A percentile compares a stretch with the other conserved stretches of the same genome.
Evolutionary conservation across 2,888 invertebrate species (phyloP).

Genomic region (Leuctra nigra): DNA sequence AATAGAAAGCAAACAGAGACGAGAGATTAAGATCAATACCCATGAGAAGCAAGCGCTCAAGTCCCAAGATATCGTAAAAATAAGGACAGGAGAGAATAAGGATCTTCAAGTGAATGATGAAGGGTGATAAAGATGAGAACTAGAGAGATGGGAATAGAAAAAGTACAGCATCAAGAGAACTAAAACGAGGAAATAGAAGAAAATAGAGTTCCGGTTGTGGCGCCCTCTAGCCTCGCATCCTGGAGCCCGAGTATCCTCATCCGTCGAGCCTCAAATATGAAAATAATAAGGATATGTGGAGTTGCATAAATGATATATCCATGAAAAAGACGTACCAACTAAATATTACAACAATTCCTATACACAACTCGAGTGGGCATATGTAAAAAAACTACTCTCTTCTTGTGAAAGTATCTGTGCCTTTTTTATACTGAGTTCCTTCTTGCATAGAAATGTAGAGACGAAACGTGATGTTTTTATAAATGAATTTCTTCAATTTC

Average conservation of each 20-base stretch:
- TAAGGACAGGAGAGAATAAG: conserved; percentile 11
- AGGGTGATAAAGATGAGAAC: conserved; percentile 17
- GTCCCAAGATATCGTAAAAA: conserved; percentile 9
- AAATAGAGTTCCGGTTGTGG: conserved; percentile 12
- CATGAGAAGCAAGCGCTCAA: neutral
- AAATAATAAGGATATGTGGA: conserved; percentile 15
- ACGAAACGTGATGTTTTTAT: no score
- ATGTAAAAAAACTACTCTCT: no score
- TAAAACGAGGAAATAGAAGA: conserved; percentile 11
- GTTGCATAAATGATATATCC: conserved; percentile 9
- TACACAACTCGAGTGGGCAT: no score
- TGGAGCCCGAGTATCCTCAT: conserved; percentile 11
- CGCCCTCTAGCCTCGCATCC: conserved; percentile 1
- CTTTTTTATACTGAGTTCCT: no score
- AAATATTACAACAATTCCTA: conserved; percentile 7
- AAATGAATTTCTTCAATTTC: no score
- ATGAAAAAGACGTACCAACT: neutral
- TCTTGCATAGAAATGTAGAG: no score
- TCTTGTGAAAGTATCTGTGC: no score
- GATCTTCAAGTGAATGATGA: conserved; percentile 19
- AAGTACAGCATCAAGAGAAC: conserved; percentile 6
- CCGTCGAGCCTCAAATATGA: conserved; percentile 8
- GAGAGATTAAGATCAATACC: conserved; percentile 16
- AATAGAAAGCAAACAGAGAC: conserved; percentile 15
- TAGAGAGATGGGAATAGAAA: conserved; percentile 4